Conservation (phyloP, 2,797 vertebrate genomes). For the Enteromius afrohamiltoni region DNA sequence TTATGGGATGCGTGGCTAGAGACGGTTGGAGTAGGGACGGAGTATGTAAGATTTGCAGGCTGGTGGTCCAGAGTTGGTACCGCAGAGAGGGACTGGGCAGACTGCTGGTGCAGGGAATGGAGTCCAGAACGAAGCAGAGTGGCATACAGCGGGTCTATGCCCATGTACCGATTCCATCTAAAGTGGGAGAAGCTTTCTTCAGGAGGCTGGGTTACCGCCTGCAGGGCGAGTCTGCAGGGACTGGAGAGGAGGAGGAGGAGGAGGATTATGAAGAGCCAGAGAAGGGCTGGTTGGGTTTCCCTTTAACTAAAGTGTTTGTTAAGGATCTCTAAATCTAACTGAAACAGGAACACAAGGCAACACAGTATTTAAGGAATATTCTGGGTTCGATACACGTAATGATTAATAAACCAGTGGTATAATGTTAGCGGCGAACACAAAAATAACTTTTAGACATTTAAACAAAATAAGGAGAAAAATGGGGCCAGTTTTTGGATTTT, state of each 20-base stretch:
- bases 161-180: constrained; percentile 82
- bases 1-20: constrained; percentile 82
- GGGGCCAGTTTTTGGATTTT: neutral
- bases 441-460: neutral
- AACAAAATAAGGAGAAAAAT: neutral
- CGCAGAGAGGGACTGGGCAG: constrained; percentile 83
- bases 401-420: neutral
- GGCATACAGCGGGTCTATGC: constrained; percentile 77
- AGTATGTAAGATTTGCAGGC: constrained; percentile 74
- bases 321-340: constrained; percentile 79
- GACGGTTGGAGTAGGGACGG: constrained; percentile 68
- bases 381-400: neutral
- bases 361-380: neutral
- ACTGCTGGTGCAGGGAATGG: constrained; percentile 81
- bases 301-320: constrained; percentile 84
- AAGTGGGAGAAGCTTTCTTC: constrained; percentile 81
- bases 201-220: constrained; percentile 82
- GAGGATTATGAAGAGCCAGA: constrained; percentile 70
- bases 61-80: constrained; percentile 87
- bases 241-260: constrained; percentile 65
- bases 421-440: neutral
- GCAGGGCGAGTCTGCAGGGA: constrained; percentile 69
- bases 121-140: constrained; percentile 74
- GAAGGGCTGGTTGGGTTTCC: constrained; percentile 82
- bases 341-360: neutral